phyloP scores from a whole-genome alignment of 2,888 invertebrate genomes.

The Exocentrus adspersus region DNA sequence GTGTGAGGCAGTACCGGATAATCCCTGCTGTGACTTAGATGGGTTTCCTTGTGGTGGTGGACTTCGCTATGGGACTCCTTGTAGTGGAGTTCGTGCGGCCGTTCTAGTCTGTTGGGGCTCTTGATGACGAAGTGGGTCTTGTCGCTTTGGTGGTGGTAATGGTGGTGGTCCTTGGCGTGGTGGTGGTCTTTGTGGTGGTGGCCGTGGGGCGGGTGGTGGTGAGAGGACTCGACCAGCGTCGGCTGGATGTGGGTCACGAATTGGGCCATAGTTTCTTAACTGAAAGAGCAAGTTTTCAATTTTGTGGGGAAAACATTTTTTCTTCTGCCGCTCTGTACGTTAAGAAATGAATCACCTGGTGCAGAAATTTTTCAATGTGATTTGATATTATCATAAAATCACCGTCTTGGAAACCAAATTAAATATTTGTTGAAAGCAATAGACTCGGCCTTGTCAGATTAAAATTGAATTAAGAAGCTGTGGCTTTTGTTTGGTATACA shows the following conservation, averaged over 20 bases:
- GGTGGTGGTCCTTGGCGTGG: constrained; percentile 53
- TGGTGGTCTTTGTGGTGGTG: constrained; percentile 66
- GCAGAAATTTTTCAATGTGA: too few relatives aligned
- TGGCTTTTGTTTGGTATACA: too few relatives aligned
- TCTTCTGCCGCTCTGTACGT: too few relatives aligned
- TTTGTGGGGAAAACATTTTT: too few relatives aligned
- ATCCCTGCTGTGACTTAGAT: constrained; percentile 47
- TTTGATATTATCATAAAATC: too few relatives aligned
- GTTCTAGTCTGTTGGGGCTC: constrained; percentile 32
- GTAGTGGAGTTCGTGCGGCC: constrained; percentile 17
- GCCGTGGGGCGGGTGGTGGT: constrained; percentile 66
- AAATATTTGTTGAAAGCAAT: too few relatives aligned
- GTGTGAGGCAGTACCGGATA: constrained; percentile 57
- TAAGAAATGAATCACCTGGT: too few relatives aligned
- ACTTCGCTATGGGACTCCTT: constrained; percentile 24
- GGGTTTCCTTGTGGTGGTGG: constrained; percentile 17
- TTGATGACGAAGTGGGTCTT: constrained; percentile 29
- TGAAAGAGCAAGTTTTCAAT: too few relatives aligned
- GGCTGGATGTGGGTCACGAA: constrained; percentile 71
- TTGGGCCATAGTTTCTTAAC: constrained; percentile 65
- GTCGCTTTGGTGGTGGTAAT: constrained; percentile 40
- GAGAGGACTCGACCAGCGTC: constrained; percentile 68
- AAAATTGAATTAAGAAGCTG: too few relatives aligned
- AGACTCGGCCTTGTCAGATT: too few relatives aligned
- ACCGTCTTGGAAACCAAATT: too few relatives aligned